Base-by-base conservation (phyloP, 2,113 vertebrate species). In the Mellivora capensis region DNA sequence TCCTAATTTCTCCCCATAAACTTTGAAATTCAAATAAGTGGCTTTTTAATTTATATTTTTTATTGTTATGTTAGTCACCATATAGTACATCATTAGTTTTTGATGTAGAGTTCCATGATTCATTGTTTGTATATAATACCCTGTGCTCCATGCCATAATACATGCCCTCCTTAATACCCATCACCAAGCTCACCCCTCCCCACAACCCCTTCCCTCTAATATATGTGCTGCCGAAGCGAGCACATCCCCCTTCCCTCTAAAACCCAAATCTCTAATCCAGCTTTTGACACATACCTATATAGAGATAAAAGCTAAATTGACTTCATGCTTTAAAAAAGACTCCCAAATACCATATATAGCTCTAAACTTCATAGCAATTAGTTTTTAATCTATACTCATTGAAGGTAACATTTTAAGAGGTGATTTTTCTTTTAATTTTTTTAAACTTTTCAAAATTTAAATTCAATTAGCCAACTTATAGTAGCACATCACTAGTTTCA, bases 21-120 rank as follows among this genome's bases (percentile, higher is more conserved):
- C 20, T 52, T 49, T 54, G 52, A 91, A 72, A 92, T 90, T 95
- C 96, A 97, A 95, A 62, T 42, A 77, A 94, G 31, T 52, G 11
- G 18, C 18, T 54, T 54, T 6, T 54, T 6, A 59, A 62, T 57
- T 59, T 59, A 61, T 61, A 61, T 27, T 27, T 61, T 61, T 7
- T 25, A 9, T 20, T 61, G 23, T 61, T 61, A 27, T 61, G 59
- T 61, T 61, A 61, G 59, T 61, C 23, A 61, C 59, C 25, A 27
- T 61, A 61, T 4, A 61, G 59, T 27, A 61, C 25, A 61, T 61
- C 59, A 61, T 61, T 61, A 61, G 23, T 61, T 61, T 61, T 4
- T 10, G 59, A 61, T 61, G 59, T 61, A 61, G 9, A 11, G 23
- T 61, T 61, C 59, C 59, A 25, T 61, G 59, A 61, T 61, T 61